phyloP scores from a whole-genome alignment of 2,113 vertebrate genomes.

The Pterophyllum scalare region DNA sequence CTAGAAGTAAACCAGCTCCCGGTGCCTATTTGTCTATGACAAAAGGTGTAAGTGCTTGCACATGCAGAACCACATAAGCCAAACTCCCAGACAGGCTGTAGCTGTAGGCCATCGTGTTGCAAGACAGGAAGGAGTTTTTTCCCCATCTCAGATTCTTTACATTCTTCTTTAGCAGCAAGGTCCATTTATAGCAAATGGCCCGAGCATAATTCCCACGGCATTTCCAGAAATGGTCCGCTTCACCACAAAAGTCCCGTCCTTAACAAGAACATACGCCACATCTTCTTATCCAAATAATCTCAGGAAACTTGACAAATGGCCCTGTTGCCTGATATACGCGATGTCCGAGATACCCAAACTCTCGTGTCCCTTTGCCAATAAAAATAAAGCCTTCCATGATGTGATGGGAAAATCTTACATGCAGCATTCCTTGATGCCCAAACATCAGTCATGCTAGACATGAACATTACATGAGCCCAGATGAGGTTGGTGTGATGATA shows the following conservation, averaged over 20 bases:
- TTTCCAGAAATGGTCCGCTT: conserved; percentile 40
- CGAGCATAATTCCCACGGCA: conserved; percentile 60
- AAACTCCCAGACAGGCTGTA: neutral
- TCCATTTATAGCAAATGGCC: conserved; percentile 75
- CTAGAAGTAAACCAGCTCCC: conserved; percentile 13
- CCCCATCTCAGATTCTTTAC: conserved; percentile 70
- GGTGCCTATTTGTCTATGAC: neutral
- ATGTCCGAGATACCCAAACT: conserved; percentile 12
- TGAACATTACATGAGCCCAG: neutral
- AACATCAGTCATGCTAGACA: neutral
- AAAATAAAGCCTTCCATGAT: conserved; percentile 32
- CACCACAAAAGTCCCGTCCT: conserved; percentile 28
- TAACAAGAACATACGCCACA: neutral
- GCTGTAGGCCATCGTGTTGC: conserved; percentile 12
- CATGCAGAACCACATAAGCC: neutral
- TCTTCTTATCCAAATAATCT: conserved; percentile 51
- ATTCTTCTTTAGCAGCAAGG: conserved; percentile 64
- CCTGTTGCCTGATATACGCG: conserved; percentile 4
- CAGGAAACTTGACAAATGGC: conserved; percentile 12
- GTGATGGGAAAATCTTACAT: conserved; percentile 26
- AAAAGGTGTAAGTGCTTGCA: neutral
- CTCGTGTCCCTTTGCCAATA: conserved; percentile 17
- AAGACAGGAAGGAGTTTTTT: conserved; percentile 70
- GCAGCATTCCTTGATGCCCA: conserved; percentile 31
- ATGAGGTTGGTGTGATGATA: neutral